A percentile compares a stretch with the other conserved stretches of the same genome.
These are phyloP conservation scores for Pygoscelis antarcticus DNA, from an alignment of 2,113 vertebrate species.

Conservation along the genomic window DNA sequence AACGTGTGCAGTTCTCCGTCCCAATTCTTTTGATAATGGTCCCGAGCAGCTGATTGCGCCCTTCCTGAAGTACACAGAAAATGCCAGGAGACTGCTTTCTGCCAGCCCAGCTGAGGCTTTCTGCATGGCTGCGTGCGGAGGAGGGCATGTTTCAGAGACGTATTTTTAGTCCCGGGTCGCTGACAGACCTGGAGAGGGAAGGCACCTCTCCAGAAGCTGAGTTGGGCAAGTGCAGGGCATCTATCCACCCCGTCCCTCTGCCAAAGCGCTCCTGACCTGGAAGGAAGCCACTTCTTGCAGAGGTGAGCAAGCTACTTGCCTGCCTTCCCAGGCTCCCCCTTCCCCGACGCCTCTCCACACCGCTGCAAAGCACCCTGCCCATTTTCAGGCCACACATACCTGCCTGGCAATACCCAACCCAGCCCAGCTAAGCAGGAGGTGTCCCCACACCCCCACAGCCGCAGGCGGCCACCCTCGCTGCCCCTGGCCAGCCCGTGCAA, in stretches of 20 bases:
- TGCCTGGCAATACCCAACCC: background rate
- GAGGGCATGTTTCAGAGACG: background rate
- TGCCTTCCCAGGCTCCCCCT: background rate
- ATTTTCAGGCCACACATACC: background rate
- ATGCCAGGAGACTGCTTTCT: background rate
- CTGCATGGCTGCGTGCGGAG: background rate
- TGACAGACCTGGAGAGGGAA: background rate
- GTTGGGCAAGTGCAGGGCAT: background rate
- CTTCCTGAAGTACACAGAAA: conserved; percentile 31
- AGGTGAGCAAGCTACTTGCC: background rate
- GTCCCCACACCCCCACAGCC: accelerated
- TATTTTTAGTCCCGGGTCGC: background rate
- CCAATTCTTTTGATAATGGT: conserved; percentile 44
- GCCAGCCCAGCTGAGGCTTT: background rate
- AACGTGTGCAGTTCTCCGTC: background rate
- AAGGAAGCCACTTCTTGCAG: background rate
- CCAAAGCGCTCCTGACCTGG: background rate
- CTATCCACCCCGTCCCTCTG: background rate
- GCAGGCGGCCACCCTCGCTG: accelerated
- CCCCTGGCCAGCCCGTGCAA: accelerated
- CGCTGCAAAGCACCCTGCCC: background rate
- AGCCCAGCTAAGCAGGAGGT: background rate
- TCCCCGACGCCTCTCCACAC: background rate
- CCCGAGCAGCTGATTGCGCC: background rate
- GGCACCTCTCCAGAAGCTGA: background rate